Conservation (phyloP, 2,888 invertebrate genomes). For the Lamellibrachia columna region DNA sequence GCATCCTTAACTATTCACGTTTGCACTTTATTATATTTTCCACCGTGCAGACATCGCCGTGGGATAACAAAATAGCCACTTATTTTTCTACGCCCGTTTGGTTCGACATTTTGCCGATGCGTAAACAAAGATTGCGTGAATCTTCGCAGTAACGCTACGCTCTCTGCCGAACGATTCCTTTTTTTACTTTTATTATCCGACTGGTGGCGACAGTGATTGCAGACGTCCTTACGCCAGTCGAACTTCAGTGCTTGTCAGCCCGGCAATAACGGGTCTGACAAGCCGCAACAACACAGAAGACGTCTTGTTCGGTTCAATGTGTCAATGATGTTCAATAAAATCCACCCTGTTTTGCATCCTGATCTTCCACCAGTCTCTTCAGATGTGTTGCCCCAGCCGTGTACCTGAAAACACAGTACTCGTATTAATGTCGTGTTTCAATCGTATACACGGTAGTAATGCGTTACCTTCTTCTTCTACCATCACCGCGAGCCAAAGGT, state of each 20-base stretch:
- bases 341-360: not conserved
- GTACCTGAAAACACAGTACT: not conserved
- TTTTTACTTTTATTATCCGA: no score
- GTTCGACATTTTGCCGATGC: no score
- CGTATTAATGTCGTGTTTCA: not conserved
- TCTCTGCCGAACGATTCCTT: no score
- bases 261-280: not conserved
- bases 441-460: not conserved
- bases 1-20: no score
- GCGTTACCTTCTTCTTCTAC: not conserved
- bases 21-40: no score
- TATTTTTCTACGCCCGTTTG: no score
- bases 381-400: not conserved
- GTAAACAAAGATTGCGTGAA: no score
- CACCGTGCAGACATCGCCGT: no score
- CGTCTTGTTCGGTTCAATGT: not conserved
- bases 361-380: not conserved
- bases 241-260: not conserved
- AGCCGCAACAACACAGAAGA: not conserved
- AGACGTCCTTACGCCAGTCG: not conserved
- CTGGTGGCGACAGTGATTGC: not conserved
- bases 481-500: not conserved
- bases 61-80: no score
- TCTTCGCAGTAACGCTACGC: no score
- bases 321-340: no score